Base-by-base conservation (phyloP, 2,888 invertebrate species). In the Melinaea menophilus region DNA sequence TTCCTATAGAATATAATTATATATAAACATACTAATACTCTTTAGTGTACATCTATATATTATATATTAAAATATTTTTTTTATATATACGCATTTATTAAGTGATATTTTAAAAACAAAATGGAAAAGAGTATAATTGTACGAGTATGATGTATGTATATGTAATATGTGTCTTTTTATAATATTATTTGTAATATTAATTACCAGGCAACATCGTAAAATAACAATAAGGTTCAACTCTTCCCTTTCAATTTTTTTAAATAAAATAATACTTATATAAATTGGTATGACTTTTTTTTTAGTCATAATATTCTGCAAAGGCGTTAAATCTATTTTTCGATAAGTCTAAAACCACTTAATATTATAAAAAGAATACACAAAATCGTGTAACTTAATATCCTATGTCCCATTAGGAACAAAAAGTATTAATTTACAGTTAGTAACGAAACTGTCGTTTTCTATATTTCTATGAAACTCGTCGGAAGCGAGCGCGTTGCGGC, bases 401-500 rank as follows among this genome's bases (percentile, higher is more conserved):
- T 3, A n/a, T 31, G 7, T 51, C 1, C 7, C 22, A 48, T 22
- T 31, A 51, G 45, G 37, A 22, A 48, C 3, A 41, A 37, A 46
- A 34, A 11, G 45, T 61, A 47, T 60, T 51, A 37, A 34, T 55
- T 41, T 63, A 68, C 65, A 62, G 63, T 61, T 63, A 59, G 58
- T 37, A 56, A 51, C 31, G 59, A 64, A 66, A 71, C 73, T 73
- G 69, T 73, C 73, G 72, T 69, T 75, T 75, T 75, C 73, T 71
- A 72, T 67, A 70, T 64, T 65, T 65, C 64, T 71, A 71, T 67
- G 66, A 64, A 66, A 59, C 69, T 64, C 75, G 72, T 84, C 82
- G 83, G 87, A 86, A 85, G 79, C 81, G 75, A 69, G 72, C 79
- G 80, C 80, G 82, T 80, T 78, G 79, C 75, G 79, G 69, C 61